phyloP scores from a whole-genome alignment of 2,797 vertebrate genomes.

The Cephalopachus bancanus region DNA sequence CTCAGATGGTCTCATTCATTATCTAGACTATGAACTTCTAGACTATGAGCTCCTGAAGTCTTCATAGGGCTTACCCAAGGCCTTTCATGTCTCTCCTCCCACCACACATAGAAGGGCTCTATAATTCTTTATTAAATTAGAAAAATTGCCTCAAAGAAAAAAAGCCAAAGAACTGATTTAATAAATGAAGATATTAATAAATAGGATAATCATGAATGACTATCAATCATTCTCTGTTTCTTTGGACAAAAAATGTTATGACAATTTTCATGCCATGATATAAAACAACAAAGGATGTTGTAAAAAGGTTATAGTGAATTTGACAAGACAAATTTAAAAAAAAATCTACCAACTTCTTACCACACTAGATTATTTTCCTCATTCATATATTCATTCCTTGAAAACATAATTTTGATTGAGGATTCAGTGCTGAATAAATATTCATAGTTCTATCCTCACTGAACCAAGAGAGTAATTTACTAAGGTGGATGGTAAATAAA shows the following conservation, averaged over 20 bases:
- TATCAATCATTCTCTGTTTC: background rate
- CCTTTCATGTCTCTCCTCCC: background rate
- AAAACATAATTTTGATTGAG: background rate
- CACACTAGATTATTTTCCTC: background rate
- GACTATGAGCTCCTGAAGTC: background rate
- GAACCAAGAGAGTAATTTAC: background rate
- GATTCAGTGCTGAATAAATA: background rate
- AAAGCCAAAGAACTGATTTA: constrained; percentile 1
- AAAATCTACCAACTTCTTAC: background rate
- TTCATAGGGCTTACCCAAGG: background rate
- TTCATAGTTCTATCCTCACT: background rate
- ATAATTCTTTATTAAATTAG: background rate
- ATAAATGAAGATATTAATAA: background rate
- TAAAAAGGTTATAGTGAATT: background rate
- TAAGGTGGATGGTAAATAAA: background rate
- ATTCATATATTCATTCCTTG: background rate
- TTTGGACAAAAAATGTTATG: background rate
- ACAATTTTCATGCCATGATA: constrained; percentile 13
- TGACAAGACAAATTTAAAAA: background rate
- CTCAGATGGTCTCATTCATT: background rate
- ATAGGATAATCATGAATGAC: background rate
- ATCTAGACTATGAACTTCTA: background rate
- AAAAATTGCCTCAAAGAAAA: background rate
- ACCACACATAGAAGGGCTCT: background rate
- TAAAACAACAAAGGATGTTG: background rate